Percentiles rank a stretch among this genome's conserved stretches.
Evolutionary conservation across 2,888 invertebrate genomes (phyloP).

Genomic region (Noctua fimbriata): DNA sequence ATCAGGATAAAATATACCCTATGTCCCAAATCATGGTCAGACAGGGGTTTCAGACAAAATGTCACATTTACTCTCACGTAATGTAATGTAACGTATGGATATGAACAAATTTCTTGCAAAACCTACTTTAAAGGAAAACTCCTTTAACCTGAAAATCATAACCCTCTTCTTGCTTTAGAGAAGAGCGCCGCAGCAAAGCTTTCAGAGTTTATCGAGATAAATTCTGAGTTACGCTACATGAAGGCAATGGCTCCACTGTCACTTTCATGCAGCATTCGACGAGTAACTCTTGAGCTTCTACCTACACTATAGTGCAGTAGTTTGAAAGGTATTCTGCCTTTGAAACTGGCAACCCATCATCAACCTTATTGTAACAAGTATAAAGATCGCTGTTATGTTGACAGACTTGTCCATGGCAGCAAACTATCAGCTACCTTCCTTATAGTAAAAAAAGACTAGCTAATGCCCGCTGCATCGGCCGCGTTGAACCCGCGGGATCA

Average conservation of each 20-base stretch:
- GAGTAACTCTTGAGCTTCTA: conserved; percentile 15
- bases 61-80: too few species aligned
- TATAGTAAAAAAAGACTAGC: background rate
- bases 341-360: background rate
- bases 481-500: background rate
- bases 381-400: background rate
- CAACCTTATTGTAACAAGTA: background rate
- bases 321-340: conserved; percentile 3
- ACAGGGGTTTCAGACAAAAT: too few species aligned
- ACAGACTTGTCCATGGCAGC: background rate
- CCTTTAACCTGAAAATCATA: conserved; percentile 4
- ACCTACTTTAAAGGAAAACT: background rate
- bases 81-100: too few species aligned
- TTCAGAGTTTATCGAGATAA: conserved; percentile 32
- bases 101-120: background rate
- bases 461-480: background rate
- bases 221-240: conserved; percentile 30
- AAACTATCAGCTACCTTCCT: background rate
- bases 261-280: conserved; percentile 59
- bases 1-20: background rate
- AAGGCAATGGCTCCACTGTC: conserved; percentile 45
- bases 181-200: conserved; percentile 33
- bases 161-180: conserved; percentile 7
- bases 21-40: background rate
- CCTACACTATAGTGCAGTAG: background rate